Evolutionary conservation across 92 coral and sea anemone genomes (phyloP), one percentile per base, ranked within the genome.

Genomic region (Epizoanthus scotinus): DNA sequence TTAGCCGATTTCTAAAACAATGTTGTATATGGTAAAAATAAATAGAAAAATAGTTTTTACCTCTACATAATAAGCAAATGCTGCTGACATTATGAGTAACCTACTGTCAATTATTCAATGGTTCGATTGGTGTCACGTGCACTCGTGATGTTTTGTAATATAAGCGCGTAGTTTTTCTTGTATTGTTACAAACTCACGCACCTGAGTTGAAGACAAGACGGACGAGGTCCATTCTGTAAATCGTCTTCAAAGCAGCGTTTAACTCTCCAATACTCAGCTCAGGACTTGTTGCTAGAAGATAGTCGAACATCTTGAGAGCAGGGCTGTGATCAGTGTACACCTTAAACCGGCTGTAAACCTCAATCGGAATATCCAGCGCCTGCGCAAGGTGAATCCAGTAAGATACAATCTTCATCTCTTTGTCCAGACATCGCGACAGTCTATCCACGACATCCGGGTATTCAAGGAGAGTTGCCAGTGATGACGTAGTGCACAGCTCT

Each of bases 311-410:
- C 63, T 40, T 71, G 78, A 50, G 28, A 50, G 78, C 25, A 15
- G 78, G 78, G 78, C 78, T 71, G 13, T 12, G 54, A 6, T 50
- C 78, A 3, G 63, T 71, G 63, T 27, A 26, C 42, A 3, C 36
- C 6, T 50, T 22, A 27, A 71, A 22, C 25, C 62, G 34, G 18
- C 17, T 19, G 22, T 15, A 1, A 0, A 71, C 78, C 0, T 71
- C 47, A 50, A 44, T 14, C 27, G 78, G 78, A 12, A 71, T 18
- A 0, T 49, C 34, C 17, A 71, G 78, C 26, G 55, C 42, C 52
- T 50, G 1, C 18, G 78, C 78, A 49, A 71, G 78, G 27, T 71
- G 78, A 50, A 27, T 19, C 78, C 78, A 71, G 36, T 71, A 42
- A 25, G 34, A 27, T 6, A 50, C 3, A 12, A 71, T 34, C 61